Base-by-base conservation (phyloP, 2,113 vertebrate genomes). In the Plotosus lineatus region DNA sequence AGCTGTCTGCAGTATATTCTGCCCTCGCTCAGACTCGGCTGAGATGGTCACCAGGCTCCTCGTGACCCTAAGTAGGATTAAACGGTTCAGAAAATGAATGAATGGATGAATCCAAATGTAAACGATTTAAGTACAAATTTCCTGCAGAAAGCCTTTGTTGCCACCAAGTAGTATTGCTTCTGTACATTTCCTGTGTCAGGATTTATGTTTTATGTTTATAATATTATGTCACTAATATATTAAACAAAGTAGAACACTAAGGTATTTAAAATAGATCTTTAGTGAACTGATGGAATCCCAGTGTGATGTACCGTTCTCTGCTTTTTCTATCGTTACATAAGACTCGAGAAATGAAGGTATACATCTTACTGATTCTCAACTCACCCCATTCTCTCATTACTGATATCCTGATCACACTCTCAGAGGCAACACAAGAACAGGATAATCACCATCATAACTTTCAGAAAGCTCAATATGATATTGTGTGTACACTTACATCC, bases 341-440 rank as follows among this genome's bases (percentile, higher is more conserved):
- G 11, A 69, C 33, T 53, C 23, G 1, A 42, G 33, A 6, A 50
- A 19, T 61, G 19, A 65, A 42, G 63, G 12, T 42, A 68, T 68
- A 40, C 28, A 68, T 48, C 53, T 66, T 53, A n/a, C 61, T 15
- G 12, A 53, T 60, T 23, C 36, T 42, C 3, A 2, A 55, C 15
- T 53, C 38, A 51, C n/a, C 40, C 31, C 44, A 51, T 23, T 6
- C 26, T 65, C 76, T 36, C 77, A 21, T 68, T 68, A 40, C 23
- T 66, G 61, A 26, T 66, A 78, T 68, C 23, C 9, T 46, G 17
- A 78, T 50, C 81, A 53, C 36, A 66, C 63, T 63, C 60, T 33
- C 61, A 69, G 38, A 40, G 28, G 26, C 6, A 65, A 26, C 14
- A 66, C 21, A 74, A 11, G 28, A 28, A 56, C 23, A 40, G 26